Evolutionary conservation across 2,113 vertebrate species (phyloP).

Genomic region (zebrafish (Danio rerio)): GRCz12tu NC_133181.1:26959001-26959500

Average conservation of each 20-base stretch:
- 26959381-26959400: slow-evolving; percentile 9
- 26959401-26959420: slow-evolving; percentile 39
- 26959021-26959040: too few relatives aligned
- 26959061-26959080: too few relatives aligned
- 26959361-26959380: slow-evolving; percentile 26
- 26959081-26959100: too few relatives aligned
- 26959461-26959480: slow-evolving; percentile 38
- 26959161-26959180: too few relatives aligned
- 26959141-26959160: too few relatives aligned
- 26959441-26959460: slow-evolving; percentile 31
- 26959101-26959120: too few relatives aligned
- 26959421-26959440: slow-evolving; percentile 45
- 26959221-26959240: not conserved
- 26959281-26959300: not conserved
- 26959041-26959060: too few relatives aligned
- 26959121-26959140: too few relatives aligned
- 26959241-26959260: not conserved
- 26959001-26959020: too few relatives aligned
- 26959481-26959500: slow-evolving; percentile 27
- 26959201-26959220: not conserved
- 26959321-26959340: not conserved
- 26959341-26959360: not conserved
- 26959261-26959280: not conserved
- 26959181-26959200: not conserved
- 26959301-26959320: not conserved